Evolutionary conservation across 2,797 vertebrate species (phyloP).

Genomic region (Melanotaenia boesemani): DNA sequence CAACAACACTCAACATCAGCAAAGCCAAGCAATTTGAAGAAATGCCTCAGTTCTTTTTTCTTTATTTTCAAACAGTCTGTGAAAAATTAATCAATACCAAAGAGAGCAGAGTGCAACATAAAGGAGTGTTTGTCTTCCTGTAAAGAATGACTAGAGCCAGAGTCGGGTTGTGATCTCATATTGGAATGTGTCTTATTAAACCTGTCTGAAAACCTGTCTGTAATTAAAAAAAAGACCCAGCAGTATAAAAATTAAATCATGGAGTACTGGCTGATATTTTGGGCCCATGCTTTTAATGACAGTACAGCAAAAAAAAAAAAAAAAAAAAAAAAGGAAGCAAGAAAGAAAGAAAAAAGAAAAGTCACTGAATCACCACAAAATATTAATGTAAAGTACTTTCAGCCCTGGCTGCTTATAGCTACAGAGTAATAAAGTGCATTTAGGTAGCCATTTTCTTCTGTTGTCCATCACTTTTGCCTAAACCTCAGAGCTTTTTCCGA

Average conservation of each 20-base stretch:
- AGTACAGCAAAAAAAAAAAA: not conserved
- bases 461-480: constrained; percentile 63
- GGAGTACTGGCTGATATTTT: constrained; percentile 18
- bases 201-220: constrained; percentile 22
- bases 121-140: constrained; percentile 33
- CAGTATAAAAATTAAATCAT: constrained; percentile 16
- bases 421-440: constrained; percentile 48
- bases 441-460: constrained; percentile 63
- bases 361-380: constrained; percentile 10
- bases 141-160: not conserved
- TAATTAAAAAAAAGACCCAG: constrained; percentile 34
- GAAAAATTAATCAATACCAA: constrained; percentile 56
- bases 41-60: constrained; percentile 42
- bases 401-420: constrained; percentile 21
- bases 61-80: constrained; percentile 22
- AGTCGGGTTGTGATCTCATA: constrained; percentile 12
- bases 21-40: constrained; percentile 52
- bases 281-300: constrained; percentile 13
- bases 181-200: constrained; percentile 18
- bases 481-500: constrained; percentile 57
- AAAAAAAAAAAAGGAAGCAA: not conserved
- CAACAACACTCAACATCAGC: constrained; percentile 18
- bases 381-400: constrained; percentile 32
- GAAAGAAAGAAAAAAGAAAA: not conserved
- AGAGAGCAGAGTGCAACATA: constrained; percentile 48